Base-by-base conservation (phyloP, 2,888 invertebrate species). In the Nemotelus nigrinus region DNA sequence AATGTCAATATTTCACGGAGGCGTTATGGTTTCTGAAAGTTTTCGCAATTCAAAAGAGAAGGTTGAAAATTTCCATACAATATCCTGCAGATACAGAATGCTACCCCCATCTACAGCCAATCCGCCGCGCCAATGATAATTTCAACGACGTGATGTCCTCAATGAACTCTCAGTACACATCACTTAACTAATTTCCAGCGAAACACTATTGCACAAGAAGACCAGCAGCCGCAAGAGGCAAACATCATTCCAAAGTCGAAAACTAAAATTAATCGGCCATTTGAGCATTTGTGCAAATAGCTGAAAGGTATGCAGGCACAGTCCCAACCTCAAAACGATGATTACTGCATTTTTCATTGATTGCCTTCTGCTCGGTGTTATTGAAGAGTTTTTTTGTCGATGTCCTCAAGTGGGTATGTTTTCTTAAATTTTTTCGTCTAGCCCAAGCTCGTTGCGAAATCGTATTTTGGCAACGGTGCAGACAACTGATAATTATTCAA, bases 251-350 rank as follows among this genome's bases (percentile, higher is more conserved):
- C 65, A 47, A 25, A 25, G 25, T 25, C 25, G 25, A 25, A 25
- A 25, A 25, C 65, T n/a, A 65, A 65, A 65, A 65, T 65, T 65
- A 65, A 65, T 65, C 65, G 65, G 65, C 47, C 65, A 65, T 65
- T 65, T 65, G 65, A 45, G 45, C 65, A 65, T 65, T 65, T 65
- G 65, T 39, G 45, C 65, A 65, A 65, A 65, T 25, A 65, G 65
- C 65, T 47, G 47, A 65, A 65, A 65, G 65, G 65, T 47, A 65
- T 47, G 4, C 8, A 65, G 65, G 39, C 65, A 44, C 65, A 65
- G 65, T 47, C 65, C 47, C 47, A 65, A 65, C 7, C 10, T n/a
- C 45, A 65, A 44, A 47, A 65, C 47, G 65, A 65, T 65, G 65
- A 65, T 65, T 65, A 65, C 47, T 65, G 65, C 65, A 47, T 65